These are phyloP conservation scores for Chromis chromis DNA, from an alignment of 2,797 vertebrate genomes.

Conservation along the genomic window DNA sequence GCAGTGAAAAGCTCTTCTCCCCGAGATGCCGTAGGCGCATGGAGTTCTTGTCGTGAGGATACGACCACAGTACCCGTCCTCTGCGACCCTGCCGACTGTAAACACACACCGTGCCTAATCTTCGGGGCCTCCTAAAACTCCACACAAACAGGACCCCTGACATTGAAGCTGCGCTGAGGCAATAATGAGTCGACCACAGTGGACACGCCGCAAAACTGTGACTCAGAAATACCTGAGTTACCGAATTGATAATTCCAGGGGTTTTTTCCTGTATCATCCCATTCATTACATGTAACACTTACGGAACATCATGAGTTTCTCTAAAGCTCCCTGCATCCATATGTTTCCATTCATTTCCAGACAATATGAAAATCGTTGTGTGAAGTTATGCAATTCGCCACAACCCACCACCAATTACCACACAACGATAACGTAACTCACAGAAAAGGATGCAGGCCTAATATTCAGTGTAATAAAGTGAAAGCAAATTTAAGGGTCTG, in stretches of 20 bases:
- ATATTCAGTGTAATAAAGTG: neutral
- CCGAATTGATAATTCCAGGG: neutral
- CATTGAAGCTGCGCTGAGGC: constrained; percentile 38
- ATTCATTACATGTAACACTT: neutral
- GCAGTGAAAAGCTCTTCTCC: constrained; percentile 29
- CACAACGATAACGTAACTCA: neutral
- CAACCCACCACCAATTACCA: neutral
- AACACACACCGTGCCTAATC: constrained; percentile 50
- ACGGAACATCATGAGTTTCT: neutral
- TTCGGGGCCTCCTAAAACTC: constrained; percentile 37
- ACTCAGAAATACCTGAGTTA: constrained; percentile 20
- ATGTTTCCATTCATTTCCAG: neutral
- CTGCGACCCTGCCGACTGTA: constrained; percentile 47
- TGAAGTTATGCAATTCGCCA: neutral
- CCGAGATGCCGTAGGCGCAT: constrained; percentile 9
- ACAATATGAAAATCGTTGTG: neutral
- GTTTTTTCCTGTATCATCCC: constrained; percentile 9
- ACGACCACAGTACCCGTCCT: constrained; percentile 31
- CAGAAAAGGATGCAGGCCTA: neutral
- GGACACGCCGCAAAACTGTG: constrained; percentile 1
- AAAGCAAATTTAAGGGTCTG: neutral
- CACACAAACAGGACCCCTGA: constrained; percentile 63
- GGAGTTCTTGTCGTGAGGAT: constrained; percentile 18
- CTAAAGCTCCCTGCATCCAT: neutral
- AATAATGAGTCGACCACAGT: constrained; percentile 39